These are phyloP conservation scores for Synanthedon andrenaeformis DNA, from an alignment of 2,888 invertebrate species.

Conservation along the genomic window DNA sequence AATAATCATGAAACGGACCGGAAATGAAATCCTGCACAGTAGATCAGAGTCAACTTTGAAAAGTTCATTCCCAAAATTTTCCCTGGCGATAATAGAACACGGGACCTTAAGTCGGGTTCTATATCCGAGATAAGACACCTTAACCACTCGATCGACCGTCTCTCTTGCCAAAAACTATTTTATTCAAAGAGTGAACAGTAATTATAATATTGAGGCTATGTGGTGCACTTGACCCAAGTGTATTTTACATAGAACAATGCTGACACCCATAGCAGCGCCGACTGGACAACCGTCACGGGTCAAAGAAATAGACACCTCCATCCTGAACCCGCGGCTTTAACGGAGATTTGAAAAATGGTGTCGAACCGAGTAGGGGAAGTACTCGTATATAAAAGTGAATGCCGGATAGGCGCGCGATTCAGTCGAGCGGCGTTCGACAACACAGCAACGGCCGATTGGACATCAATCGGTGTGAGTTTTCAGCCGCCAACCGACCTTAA, in stretches of 20 bases:
- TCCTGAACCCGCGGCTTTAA: constrained; percentile 17
- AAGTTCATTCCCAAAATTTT: no score
- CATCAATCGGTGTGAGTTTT: constrained; percentile 5
- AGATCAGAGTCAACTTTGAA: no score
- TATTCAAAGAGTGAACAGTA: no score
- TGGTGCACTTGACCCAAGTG: neutral
- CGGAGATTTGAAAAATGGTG: constrained; percentile 31
- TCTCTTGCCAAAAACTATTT: no score
- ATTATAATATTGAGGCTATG: no score
- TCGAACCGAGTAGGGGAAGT: constrained; percentile 41
- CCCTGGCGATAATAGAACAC: no score
- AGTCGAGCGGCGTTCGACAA: constrained; percentile 44
- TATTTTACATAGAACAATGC: neutral
- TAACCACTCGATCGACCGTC: no score
- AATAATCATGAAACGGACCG: no score
- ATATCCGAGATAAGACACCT: no score
- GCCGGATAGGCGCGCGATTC: constrained; percentile 44
- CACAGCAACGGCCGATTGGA: constrained; percentile 26
- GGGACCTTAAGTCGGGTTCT: no score
- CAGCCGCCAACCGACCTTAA: constrained; percentile 12
- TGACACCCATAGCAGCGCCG: constrained; percentile 1
- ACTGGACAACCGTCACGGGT: constrained; percentile 25
- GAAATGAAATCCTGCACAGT: no score
- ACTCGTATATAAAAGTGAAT: constrained; percentile 60
- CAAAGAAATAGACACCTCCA: constrained; percentile 27